Base-by-base conservation (phyloP, 2,888 invertebrate genomes). In the Idaea aversata region DNA sequence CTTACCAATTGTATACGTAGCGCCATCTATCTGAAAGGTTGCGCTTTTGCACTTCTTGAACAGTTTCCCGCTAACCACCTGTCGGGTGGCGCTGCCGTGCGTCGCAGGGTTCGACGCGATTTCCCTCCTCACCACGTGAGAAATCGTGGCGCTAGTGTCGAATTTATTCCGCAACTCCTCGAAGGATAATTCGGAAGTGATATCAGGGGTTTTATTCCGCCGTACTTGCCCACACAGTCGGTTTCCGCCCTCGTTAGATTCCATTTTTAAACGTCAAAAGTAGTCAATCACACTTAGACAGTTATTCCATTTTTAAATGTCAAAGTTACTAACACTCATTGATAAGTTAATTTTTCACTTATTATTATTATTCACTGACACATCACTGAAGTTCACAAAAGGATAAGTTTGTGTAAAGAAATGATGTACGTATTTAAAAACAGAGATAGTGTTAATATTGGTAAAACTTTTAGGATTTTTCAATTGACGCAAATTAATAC, bases 21-120 rank as follows among this genome's bases (percentile, higher is more conserved):
- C 97, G 84, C 97, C 97, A 91, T 97, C 97, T 87, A 97, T 94
- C 79, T 97, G 96, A 87, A 97, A 97, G 70, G 97, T 97, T 64
- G 97, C 97, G 87, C 97, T 97, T 92, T 97, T 97, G 93, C 97
- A 97, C 89, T 97, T 97, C 93, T 95, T 96, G 90, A 96, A 95
- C 70, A 95, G 86, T 80, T 95, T 95, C 68, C 93, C 93, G 79
- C 93, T 93, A 61, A 93, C 93, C 59, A 90, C 88, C 73, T 93
- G 93, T 15, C 93, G 83, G 57, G 85, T 92, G 70, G 90, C 93
- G 85, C 93, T 93, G 71, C 88, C 88, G 75, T 93, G 93, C 70
- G 92, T 91, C 58, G 92, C 87, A 15, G 93, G 93, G 74, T 89
- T 90, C 76, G 91, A 87, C 69, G 85, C 84, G 69, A 91, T 88